These are phyloP conservation scores for Campopleginae sp. DNA, from an alignment of 2,888 invertebrate species.

Conservation along the genomic window DNA sequence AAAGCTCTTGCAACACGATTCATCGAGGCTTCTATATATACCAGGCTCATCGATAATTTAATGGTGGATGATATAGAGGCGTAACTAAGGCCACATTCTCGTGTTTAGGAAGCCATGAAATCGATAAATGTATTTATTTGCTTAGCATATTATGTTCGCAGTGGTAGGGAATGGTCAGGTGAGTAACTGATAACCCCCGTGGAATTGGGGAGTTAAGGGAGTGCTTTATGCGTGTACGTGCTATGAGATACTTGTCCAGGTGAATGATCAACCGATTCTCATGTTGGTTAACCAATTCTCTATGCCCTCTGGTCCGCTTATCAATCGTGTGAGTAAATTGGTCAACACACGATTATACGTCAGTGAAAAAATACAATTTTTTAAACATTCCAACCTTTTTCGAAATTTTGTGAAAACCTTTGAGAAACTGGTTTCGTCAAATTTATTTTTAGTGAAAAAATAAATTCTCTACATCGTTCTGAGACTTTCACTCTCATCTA, in stretches of 20 bases:
- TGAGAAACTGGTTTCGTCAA: not conserved
- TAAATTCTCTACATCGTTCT: no score
- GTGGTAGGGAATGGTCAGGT: constrained; percentile 7
- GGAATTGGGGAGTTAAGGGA: constrained; percentile 3
- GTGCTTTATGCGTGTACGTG: constrained; percentile 38
- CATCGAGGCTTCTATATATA: not conserved
- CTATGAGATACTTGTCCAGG: constrained; percentile 37
- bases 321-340: not conserved
- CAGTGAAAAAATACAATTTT: not conserved
- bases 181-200: not conserved
- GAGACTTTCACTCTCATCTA: no score
- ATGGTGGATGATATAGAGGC: not conserved
- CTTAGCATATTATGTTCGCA: not conserved
- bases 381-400: not conserved
- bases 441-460: no score
- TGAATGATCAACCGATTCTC: constrained; percentile 74
- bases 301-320: constrained; percentile 3
- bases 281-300: constrained; percentile 71
- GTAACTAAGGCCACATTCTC: not conserved
- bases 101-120: not conserved
- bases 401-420: not conserved
- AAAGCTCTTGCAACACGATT: not conserved
- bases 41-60: not conserved
- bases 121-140: not conserved
- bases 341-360: not conserved